Conservation (phyloP, 2,888 invertebrate genomes). For the Nebria brevicollis region DNA sequence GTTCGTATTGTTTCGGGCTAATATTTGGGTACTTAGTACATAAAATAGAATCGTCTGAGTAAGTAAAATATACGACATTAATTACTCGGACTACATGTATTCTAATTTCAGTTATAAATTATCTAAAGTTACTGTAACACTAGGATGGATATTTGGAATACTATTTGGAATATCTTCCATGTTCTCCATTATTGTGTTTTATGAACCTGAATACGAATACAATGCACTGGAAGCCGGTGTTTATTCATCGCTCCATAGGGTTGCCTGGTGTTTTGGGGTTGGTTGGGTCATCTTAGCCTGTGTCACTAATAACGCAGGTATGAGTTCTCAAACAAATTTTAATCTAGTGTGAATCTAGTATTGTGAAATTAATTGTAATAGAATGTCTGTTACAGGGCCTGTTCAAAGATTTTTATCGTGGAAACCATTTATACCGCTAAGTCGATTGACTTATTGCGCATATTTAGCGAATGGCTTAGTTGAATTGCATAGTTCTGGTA, state of each 20-base stretch:
- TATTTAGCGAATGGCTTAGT: slow-evolving; percentile 78
- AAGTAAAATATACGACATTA: slow-evolving; percentile 54
- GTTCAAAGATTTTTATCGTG: slow-evolving; percentile 69
- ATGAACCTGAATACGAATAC: slow-evolving; percentile 70
- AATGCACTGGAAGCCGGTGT: slow-evolving; percentile 70
- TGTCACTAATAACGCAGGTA: slow-evolving; percentile 73
- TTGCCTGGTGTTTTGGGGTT: slow-evolving; percentile 75
- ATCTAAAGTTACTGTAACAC: slow-evolving; percentile 50
- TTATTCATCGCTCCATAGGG: slow-evolving; percentile 73
- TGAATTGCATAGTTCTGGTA: slow-evolving; percentile 73
- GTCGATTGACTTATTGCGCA: slow-evolving; percentile 77
- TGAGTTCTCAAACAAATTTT: slow-evolving; percentile 47
- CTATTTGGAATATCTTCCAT: slow-evolving; percentile 68
- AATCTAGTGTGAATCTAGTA: too few relatives aligned
- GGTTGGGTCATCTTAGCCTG: slow-evolving; percentile 76
- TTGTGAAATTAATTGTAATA: too few relatives aligned
- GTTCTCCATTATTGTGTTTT: slow-evolving; percentile 72
- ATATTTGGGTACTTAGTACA: slow-evolving; percentile 74
- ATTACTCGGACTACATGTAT: background rate
- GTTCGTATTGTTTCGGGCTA: slow-evolving; percentile 75
- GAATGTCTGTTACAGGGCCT: slow-evolving; percentile 62
- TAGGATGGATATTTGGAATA: slow-evolving; percentile 56
- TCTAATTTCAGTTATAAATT: slow-evolving; percentile 57
- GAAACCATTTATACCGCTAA: slow-evolving; percentile 73
- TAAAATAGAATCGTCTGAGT: slow-evolving; percentile 72